A percentile compares a stretch with the other conserved stretches of the same genome.
These are phyloP conservation scores for Zingel zingel DNA, from an alignment of 2,113 vertebrate genomes.

Conservation along the genomic window DNA sequence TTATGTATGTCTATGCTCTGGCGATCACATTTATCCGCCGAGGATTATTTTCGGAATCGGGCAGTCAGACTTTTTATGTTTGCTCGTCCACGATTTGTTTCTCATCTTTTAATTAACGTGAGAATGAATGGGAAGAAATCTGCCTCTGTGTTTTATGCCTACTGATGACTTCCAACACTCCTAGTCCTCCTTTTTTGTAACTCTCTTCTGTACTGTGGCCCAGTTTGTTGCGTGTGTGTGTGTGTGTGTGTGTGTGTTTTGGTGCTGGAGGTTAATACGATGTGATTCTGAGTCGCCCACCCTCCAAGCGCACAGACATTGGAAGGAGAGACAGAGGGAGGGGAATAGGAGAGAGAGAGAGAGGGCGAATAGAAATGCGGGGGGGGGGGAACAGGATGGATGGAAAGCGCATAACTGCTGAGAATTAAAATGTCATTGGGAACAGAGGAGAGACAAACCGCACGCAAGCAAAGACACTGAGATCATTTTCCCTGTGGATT, in stretches of 20 bases:
- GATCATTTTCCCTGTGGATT: slow-evolving; percentile 46
- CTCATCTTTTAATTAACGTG: slow-evolving; percentile 54
- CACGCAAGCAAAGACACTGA: slow-evolving; percentile 70
- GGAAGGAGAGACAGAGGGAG: slow-evolving; percentile 42
- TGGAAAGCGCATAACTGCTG: slow-evolving; percentile 73
- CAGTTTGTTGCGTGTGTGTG: slow-evolving; percentile 45
- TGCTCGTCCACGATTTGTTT: slow-evolving; percentile 51
- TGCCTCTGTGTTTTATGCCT: slow-evolving; percentile 31
- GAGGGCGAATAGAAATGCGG: not conserved
- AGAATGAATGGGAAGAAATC: slow-evolving; percentile 38
- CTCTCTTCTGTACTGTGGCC: slow-evolving; percentile 51
- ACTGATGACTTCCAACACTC: slow-evolving; percentile 53
- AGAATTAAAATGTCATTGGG: slow-evolving; percentile 81
- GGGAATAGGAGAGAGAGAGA: slow-evolving; percentile 4
- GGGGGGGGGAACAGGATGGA: slow-evolving; percentile 59
- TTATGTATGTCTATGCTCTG: slow-evolving; percentile 71
- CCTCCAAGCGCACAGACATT: slow-evolving; percentile 43
- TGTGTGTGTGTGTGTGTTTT: slow-evolving; percentile 58
- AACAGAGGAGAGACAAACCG: slow-evolving; percentile 64
- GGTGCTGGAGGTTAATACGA: slow-evolving; percentile 70
- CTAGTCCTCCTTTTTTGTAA: slow-evolving; percentile 38
- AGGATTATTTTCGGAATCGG: slow-evolving; percentile 53
- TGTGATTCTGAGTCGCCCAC: slow-evolving; percentile 66
- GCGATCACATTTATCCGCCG: slow-evolving; percentile 49
- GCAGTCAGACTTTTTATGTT: slow-evolving; percentile 39